These are phyloP conservation scores for Onychostoma macrolepis DNA, from an alignment of 2,113 vertebrate genomes.

Conservation along the genomic window DNA sequence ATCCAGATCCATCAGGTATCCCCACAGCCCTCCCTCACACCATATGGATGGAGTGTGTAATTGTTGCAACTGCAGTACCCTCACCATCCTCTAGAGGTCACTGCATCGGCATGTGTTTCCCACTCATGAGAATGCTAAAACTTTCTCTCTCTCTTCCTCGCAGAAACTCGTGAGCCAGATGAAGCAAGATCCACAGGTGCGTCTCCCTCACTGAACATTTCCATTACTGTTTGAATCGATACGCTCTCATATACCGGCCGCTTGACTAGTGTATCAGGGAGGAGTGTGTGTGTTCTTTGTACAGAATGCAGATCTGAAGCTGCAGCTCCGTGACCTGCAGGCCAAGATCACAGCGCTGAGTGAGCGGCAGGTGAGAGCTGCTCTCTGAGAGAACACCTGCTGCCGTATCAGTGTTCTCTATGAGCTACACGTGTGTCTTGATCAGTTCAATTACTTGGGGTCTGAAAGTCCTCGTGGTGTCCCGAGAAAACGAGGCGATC, in stretches of 20 bases:
- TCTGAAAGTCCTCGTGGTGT: not conserved
- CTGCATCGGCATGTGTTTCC: conserved; percentile 48
- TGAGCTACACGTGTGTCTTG: not conserved
- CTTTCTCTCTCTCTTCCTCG: conserved; percentile 32
- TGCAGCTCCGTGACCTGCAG: conserved; percentile 93
- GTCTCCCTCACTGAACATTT: not conserved
- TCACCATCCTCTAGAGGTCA: conserved; percentile 44
- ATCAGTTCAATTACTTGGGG: conserved; percentile 9
- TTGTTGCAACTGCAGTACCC: conserved; percentile 38
- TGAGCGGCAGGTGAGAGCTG: conserved; percentile 75
- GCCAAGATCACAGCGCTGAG: conserved; percentile 93
- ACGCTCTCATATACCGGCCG: conserved; percentile 25
- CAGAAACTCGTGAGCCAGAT: conserved; percentile 59
- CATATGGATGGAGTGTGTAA: conserved; percentile 9
- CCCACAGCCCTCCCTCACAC: not conserved
- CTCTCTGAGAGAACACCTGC: conserved; percentile 36
- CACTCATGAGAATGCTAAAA: conserved; percentile 12
- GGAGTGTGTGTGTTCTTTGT: conserved; percentile 55
- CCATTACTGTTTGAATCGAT: conserved; percentile 27
- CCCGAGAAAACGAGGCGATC: not conserved
- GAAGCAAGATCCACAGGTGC: conserved; percentile 61
- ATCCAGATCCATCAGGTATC: conserved; percentile 92
- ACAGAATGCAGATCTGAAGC: conserved; percentile 92
- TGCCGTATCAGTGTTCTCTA: conserved; percentile 39
- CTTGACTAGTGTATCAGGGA: conserved; percentile 37